Evolutionary conservation across 2,888 invertebrate species (phyloP), one percentile per base, ranked within the genome.

Genomic region (Suillia variegata): DNA sequence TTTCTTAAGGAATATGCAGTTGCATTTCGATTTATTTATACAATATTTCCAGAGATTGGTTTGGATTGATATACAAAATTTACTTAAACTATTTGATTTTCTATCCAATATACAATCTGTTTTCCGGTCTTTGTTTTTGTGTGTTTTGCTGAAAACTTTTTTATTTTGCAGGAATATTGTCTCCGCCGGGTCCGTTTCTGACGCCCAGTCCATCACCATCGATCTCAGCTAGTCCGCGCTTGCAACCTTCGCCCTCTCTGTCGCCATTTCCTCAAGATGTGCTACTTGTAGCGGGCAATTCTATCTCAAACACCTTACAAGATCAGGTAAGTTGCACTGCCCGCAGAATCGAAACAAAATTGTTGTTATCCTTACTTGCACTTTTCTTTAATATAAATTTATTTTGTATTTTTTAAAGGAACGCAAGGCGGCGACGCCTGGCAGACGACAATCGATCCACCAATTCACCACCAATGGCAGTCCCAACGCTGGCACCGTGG

Each of bases 111-210:
- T n/a, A n/a, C n/a, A n/a, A n/a, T n/a, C n/a, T n/a, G n/a, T n/a
- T n/a, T n/a, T n/a, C n/a, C n/a, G n/a, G n/a, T n/a, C n/a, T n/a
- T n/a, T n/a, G n/a, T n/a, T n/a, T n/a, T n/a, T n/a, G n/a, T n/a
- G n/a, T n/a, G n/a, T n/a, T n/a, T n/a, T n/a, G n/a, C n/a, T n/a
- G n/a, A n/a, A n/a, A n/a, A n/a, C n/a, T n/a, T n/a, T 54, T 52
- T 57, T 56, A 54, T 55, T 48, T 63, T 74, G 31, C 67, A 78
- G 78, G 82, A 82, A 82, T 82, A 82, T 81, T 81, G 75, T 82
- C 79, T 82, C 83, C 82, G 81, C 82, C 80, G 80, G 82, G 83
- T 79, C 80, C 83, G 74, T 82, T 83, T 81, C 79, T 82, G 74
- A 83, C 82, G 75, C 82, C 82, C 75, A 82, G 82, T 75, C 83